Base-by-base conservation (phyloP, 2,797 vertebrate genomes). In the Alcedo quadribrachys region DNA sequence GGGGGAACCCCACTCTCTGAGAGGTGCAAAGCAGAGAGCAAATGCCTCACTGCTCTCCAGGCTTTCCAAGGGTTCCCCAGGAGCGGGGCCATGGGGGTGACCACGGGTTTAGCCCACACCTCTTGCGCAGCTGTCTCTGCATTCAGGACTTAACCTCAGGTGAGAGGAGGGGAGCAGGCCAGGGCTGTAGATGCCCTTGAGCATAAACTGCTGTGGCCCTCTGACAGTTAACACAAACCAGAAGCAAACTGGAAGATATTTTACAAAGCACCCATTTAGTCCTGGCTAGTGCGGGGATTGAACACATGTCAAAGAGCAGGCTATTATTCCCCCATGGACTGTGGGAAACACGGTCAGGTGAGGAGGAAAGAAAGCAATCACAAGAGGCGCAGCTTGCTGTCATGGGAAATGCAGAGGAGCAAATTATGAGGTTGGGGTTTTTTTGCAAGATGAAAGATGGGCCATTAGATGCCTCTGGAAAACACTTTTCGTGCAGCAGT, bases 401-500 rank as follows among this genome's bases (percentile, higher is more conserved):
- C 28, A 21, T 1, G 40, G 89, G 69, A 91, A 93, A 92, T 2
- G 24, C 4, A 33, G 76, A 89, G 28, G 42, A 94, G 87, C 65
- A 68, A 93, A 75, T 84, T 67, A 85, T 86, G 77, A 70, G 15
- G 28, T 53, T 53, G 28, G 20, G 13, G 4, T 3, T 33, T 42
- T 89, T 81, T 46, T 85, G 11, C 70, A 43, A 92, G 91, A 80
- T 40, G 76, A 95, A 95, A 95, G 73, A 77, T 20, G 28, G n/a
- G 58, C 66, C 91, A 71, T 91, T 90, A 95, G 69, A 66, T 90
- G 83, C 51, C 70, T 93, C 82, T 87, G 66, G 90, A 93, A 95
- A 96, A 92, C 62, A 51, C 62, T 66, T 81, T 93, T 94, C 60
- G 77, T 92, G 90, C 73, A 35, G 89, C 85, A 68, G 48, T 92